Evolutionary conservation across 1,140 invertebrate genomes (phyloP).

Genomic region (Ptiloglossa arizonensis): DNA sequence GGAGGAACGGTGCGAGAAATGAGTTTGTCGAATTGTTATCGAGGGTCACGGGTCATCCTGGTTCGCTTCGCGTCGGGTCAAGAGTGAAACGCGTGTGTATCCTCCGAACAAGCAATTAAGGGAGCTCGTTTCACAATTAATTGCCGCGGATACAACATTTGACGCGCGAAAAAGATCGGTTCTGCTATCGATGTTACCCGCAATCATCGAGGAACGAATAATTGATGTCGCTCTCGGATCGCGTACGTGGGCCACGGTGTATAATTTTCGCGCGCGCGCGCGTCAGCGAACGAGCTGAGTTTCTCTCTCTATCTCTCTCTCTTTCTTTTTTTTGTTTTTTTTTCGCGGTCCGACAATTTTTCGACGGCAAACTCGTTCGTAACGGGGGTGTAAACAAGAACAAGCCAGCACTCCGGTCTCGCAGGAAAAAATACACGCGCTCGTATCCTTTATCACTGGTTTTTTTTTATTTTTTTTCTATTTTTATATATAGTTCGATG

Average conservation of each 20-base stretch:
- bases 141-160: constrained; percentile 34
- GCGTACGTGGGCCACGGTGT: neutral
- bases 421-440: neutral
- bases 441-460: neutral
- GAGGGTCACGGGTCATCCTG: too few relatives aligned
- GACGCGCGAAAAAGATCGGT: neutral
- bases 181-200: neutral
- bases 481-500: too few relatives aligned
- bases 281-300: too few relatives aligned
- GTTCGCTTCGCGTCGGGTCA: neutral
- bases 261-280: constrained; percentile 15
- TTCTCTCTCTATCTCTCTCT: too few relatives aligned
- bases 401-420: neutral
- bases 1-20: neutral
- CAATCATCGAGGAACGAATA: constrained; percentile 12
- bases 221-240: constrained; percentile 2
- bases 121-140: constrained; percentile 36
- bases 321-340: neutral
- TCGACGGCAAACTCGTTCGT: neutral
- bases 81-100: neutral
- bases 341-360: neutral
- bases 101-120: constrained; percentile 34
- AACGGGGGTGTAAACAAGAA: constrained; percentile 2
- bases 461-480: neutral
- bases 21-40: constrained; percentile 7